Percentiles rank a stretch among this genome's conserved stretches.
Evolutionary conservation across 2,113 vertebrate genomes (phyloP).

Genomic region (Sula dactylatra): DNA sequence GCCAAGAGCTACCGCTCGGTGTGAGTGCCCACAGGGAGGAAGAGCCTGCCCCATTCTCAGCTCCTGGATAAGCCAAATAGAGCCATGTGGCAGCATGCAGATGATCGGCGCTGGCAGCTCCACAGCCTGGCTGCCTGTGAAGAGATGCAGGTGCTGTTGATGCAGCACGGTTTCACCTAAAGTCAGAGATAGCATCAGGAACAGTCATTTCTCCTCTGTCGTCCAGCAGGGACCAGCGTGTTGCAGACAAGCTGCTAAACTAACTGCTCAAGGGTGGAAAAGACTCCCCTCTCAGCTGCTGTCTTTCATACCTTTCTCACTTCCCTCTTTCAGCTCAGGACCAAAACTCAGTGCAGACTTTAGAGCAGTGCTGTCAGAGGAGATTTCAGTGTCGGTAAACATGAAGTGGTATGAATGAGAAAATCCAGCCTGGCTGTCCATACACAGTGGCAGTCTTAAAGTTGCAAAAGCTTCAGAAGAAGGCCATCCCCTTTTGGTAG

Average conservation of each 20-base stretch:
- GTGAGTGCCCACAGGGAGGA: accelerated
- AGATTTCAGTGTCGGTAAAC: neutral
- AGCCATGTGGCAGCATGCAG: neutral
- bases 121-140: neutral
- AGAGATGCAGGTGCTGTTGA: neutral
- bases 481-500: neutral
- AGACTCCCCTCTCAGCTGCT: neutral
- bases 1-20: neutral
- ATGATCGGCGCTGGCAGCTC: neutral
- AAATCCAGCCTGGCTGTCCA: neutral
- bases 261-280: neutral
- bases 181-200: neutral
- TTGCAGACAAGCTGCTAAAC: neutral
- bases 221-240: neutral
- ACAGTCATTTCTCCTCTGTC: neutral
- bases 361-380: neutral
- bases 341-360: neutral
- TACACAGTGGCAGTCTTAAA: neutral
- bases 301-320: neutral
- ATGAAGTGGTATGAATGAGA: neutral
- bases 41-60: neutral
- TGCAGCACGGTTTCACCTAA: neutral
- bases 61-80: neutral
- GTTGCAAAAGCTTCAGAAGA: neutral
- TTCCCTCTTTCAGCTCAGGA: neutral